Evolutionary conservation across 2,113 vertebrate genomes (phyloP), one percentile per base, ranked within the genome.

Genomic region (Lagopus muta): DNA sequence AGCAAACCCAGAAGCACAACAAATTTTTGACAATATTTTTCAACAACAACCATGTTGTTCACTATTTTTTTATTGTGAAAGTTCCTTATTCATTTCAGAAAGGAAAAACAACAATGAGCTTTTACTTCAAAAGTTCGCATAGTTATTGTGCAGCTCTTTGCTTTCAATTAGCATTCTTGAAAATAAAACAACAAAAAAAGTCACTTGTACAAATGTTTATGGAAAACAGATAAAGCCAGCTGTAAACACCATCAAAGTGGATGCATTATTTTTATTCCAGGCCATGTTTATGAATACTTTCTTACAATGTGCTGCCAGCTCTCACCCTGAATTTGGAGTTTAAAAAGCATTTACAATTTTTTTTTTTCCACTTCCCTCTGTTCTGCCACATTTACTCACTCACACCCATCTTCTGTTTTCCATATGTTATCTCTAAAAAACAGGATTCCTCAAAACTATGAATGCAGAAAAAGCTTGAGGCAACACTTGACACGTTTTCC

Each of bases 81-180:
- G 2, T 40, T 83, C 82, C 27, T 10, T 77, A 2, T 43, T 74
- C 60, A 17, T 8, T 73, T 82, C n/a, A 24, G 28, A 2, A 47
- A 25, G 50, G 24, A 71, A 64, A 47, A 7, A 8, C 13, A 61
- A 36, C 47, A 22, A 7, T 3, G 7, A 28, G 25, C 1, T 8
- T 73, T 83, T 67, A 22, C 13, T 73, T 79, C 34, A 79, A 21
- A 36, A 4, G 72, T 94, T 79, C 83, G 18, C 12, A 48, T 45
- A 60, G 24, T 36, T 70, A 79, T 36, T 91, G 30, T 27, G 48
- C 30, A 70, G 58, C 5, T 54, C 38, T 92, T 89, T 94, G 75
- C 16, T 89, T 94, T 89, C 71, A 82, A 73, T 91, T 76, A 92
- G 85, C n/a, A 89, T 95, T 94, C 78, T 43, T 92, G 64, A 91